These are phyloP conservation scores for Nothoprocta perdicaria DNA, from an alignment of 2,113 vertebrate genomes.

Conservation along the genomic window DNA sequence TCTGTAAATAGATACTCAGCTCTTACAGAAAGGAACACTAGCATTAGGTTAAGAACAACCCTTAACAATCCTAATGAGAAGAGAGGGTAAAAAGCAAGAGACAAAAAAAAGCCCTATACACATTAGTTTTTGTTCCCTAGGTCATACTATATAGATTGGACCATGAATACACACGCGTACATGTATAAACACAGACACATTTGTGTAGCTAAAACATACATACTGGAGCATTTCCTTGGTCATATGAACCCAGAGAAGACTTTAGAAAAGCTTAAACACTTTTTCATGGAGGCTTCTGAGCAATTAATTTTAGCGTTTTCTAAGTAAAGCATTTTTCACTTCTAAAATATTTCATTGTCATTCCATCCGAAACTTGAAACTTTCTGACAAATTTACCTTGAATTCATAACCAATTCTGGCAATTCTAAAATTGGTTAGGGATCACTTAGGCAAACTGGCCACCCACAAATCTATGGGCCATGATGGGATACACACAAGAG, in stretches of 20 bases:
- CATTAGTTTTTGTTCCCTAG: background rate
- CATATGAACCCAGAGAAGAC: background rate
- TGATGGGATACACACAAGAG: too few relatives aligned
- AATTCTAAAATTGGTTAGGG: background rate
- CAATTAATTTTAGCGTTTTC: background rate
- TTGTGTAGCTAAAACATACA: background rate
- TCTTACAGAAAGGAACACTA: background rate
- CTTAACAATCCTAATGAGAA: background rate
- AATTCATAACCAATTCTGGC: background rate
- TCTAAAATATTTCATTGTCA: background rate
- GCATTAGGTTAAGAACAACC: background rate
- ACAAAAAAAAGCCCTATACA: fast-evolving
- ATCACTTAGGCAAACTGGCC: too few relatives aligned
- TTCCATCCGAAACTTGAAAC: background rate
- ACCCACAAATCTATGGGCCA: too few relatives aligned
- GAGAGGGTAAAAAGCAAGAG: background rate
- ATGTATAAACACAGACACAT: background rate
- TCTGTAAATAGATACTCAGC: background rate
- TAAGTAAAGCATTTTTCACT: background rate
- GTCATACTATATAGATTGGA: background rate
- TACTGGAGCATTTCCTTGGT: background rate
- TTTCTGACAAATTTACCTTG: background rate
- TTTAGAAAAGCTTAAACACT: background rate
- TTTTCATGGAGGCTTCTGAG: background rate
- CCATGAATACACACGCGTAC: background rate